Conservation (phyloP, 2,113 vertebrate genomes). For the cattle (Bos taurus) region ARS-UCD2.0 NC_037333.1:5237001-5237500, state of each 20-base stretch:
- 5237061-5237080: not conserved
- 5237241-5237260: not conserved
- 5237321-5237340: not conserved
- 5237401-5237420: not conserved
- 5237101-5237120: not conserved
- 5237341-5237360: not conserved
- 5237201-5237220: not conserved
- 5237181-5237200: not conserved
- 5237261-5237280: too few species aligned
- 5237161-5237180: not conserved
- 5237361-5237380: not conserved
- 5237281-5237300: not conserved
- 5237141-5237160: not conserved
- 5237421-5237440: not conserved
- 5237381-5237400: rapidly evolving
- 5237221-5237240: not conserved
- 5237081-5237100: not conserved
- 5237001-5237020: rapidly evolving
- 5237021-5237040: not conserved
- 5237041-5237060: not conserved
- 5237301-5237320: not conserved
- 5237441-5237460: not conserved
- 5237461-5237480: not conserved
- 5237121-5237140: not conserved
- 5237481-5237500: not conserved